Base-by-base conservation (phyloP, 2,113 vertebrate genomes). In the Silurus asotus region DNA sequence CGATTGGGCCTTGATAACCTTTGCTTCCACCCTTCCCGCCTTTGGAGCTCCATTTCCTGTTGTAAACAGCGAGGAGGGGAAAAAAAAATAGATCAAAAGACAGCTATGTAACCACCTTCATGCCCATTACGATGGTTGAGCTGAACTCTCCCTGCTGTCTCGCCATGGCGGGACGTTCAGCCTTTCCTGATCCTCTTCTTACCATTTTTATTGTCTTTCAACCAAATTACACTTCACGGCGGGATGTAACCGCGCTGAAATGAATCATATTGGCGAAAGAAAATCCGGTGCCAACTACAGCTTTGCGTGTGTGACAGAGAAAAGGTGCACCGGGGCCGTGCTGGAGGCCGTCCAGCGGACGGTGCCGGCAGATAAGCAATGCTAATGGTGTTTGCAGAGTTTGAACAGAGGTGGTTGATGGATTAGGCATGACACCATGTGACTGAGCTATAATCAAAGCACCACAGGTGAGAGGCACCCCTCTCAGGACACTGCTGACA, bases 31-130 rank as follows among this genome's bases (percentile, higher is more conserved):
- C 88, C 85, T 90, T 95, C 20, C 84, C 93, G 87, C 90, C 91
- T 88, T 87, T 88, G 89, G 95, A 92, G 55, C 90, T 93, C 93
- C 96, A 97, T 90, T 96, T 98, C 92, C 97, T 99, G 74, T 76
- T 51, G 81, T 76, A 6, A 84, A 86, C 89, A 81, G 83, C 56
- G 90, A 83, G 51, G 89, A 86, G 74, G 37, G 3, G 3, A 37
- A 37, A 37, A 37, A 37, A 37, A 37, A 37, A 37, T 2, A 37
- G 37, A 2, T 37, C 80, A n/a, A 87, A 72, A 69, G 20, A 25
- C 15, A 45, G 59, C 90, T 85, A 87, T 53, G 37, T 89, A 61
- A 84, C 65, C 23, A 0, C 64, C 72, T 82, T 25, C 80, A 15
- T 79, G 79, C 48, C 88, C 87, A 85, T 87, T 56, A 45, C 14